Percentiles rank a stretch among this genome's conserved stretches.
Conservation (phyloP, 2,113 vertebrate genomes). For the Oophaga pumilio region DNA sequence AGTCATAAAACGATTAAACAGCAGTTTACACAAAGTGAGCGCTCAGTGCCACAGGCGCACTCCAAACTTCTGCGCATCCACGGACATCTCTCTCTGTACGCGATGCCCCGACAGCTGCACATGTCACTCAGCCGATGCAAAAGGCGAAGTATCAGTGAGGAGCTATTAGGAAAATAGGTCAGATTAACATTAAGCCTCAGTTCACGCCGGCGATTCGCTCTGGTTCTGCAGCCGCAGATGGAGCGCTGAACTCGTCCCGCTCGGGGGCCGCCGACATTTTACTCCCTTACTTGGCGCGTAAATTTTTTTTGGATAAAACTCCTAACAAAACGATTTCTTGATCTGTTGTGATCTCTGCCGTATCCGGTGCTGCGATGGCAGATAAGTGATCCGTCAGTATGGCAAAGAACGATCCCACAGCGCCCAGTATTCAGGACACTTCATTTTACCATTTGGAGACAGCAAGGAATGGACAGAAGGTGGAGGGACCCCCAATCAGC, state of each 20-base stretch:
- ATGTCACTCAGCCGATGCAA: conserved; percentile 37
- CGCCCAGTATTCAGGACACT: background rate
- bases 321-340: conserved; percentile 4
- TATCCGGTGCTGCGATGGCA: background rate
- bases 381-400: background rate
- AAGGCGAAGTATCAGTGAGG: conserved; percentile 10
- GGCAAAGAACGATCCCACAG: background rate
- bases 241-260: background rate
- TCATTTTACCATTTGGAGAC: background rate
- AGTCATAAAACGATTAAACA: conserved; percentile 38
- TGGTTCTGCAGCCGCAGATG: background rate
- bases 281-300: background rate
- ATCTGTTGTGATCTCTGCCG: background rate
- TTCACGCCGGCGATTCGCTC: conserved; percentile 32
- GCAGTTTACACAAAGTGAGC: conserved; percentile 9
- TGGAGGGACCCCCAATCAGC: no score
- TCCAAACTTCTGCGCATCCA: background rate
- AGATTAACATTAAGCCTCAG: conserved; percentile 51
- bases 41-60: conserved; percentile 34
- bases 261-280: conserved; percentile 6
- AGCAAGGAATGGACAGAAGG: background rate
- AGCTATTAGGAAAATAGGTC: conserved; percentile 55
- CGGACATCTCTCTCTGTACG: conserved; percentile 3
- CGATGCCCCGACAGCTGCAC: conserved; percentile 20
- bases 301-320: background rate